Percentiles rank a stretch among this genome's conserved stretches.
Evolutionary conservation across 37 sponge, comb jelly and placozoan genomes (phyloP).

Genomic region (Oopsacas minuta): DNA sequence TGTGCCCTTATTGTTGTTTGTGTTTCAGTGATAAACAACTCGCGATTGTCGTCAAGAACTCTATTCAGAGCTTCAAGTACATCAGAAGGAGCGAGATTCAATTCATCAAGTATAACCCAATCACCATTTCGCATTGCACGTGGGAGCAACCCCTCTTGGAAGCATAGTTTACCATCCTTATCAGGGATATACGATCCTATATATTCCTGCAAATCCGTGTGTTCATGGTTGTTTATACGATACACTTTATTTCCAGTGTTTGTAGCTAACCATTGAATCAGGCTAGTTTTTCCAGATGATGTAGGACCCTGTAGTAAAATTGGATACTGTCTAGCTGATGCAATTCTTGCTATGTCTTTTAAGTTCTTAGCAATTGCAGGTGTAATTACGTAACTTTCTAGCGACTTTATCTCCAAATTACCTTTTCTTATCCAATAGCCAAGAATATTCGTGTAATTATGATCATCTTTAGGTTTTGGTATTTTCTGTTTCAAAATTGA

Average conservation of each 20-base stretch:
- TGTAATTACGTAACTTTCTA: constrained; percentile 59
- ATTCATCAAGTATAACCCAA: constrained; percentile 95
- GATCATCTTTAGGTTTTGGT: constrained; percentile 16
- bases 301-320: constrained; percentile 92
- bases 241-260: constrained; percentile 61
- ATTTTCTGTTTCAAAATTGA: constrained; percentile 20
- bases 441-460: constrained; percentile 27
- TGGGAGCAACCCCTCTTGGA: constrained; percentile 66
- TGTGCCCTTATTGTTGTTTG: constrained; percentile 74
- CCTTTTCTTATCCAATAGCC: constrained; percentile 69
- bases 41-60: constrained; percentile 96
- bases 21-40: constrained; percentile 90
- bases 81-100: constrained; percentile 96
- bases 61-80: constrained; percentile 95
- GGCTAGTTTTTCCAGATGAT: constrained; percentile 89
- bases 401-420: background rate
- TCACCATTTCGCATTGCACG: constrained; percentile 84
- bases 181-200: constrained; percentile 77
- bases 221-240: constrained; percentile 95
- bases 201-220: constrained; percentile 98
- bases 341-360: constrained; percentile 71
- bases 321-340: constrained; percentile 76
- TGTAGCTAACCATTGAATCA: constrained; percentile 66
- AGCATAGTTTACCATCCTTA: constrained; percentile 62
- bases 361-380: constrained; percentile 66